phyloP scores from a whole-genome alignment of 2,113 vertebrate genomes.

The Triplophysa rosa region DNA sequence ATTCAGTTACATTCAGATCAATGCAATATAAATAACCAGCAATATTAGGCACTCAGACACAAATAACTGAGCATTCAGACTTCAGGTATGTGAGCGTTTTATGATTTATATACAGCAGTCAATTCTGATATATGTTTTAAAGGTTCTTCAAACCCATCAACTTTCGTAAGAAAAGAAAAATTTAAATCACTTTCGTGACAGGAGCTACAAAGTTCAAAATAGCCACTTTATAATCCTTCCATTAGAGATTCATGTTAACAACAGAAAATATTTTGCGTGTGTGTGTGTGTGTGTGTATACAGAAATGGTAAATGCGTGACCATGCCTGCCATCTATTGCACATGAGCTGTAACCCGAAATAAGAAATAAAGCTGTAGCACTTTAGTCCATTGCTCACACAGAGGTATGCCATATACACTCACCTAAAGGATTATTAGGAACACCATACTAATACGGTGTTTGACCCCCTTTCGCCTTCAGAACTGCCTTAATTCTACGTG shows the following conservation, averaged over 20 bases:
- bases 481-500: too few relatives aligned
- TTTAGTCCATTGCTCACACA: background rate
- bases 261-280: too few relatives aligned
- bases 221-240: background rate
- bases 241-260: too few relatives aligned
- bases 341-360: background rate
- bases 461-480: too few relatives aligned
- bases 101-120: background rate
- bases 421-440: too few relatives aligned
- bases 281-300: too few relatives aligned
- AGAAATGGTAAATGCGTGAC: background rate
- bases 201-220: background rate
- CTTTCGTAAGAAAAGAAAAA: slow-evolving; percentile 18
- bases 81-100: slow-evolving; percentile 31
- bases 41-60: slow-evolving; percentile 51
- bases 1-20: slow-evolving; percentile 64
- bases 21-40: slow-evolving; percentile 50
- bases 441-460: too few relatives aligned
- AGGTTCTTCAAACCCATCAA: background rate
- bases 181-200: slow-evolving; percentile 30
- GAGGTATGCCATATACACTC: slow-evolving; percentile 1
- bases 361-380: slow-evolving; percentile 1
- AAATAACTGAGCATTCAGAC: slow-evolving; percentile 44
- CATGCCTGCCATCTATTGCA: slow-evolving; percentile 31
- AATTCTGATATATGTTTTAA: background rate